phyloP scores from a whole-genome alignment of 2,113 vertebrate genomes.

The Sceloporus tristichus region DNA sequence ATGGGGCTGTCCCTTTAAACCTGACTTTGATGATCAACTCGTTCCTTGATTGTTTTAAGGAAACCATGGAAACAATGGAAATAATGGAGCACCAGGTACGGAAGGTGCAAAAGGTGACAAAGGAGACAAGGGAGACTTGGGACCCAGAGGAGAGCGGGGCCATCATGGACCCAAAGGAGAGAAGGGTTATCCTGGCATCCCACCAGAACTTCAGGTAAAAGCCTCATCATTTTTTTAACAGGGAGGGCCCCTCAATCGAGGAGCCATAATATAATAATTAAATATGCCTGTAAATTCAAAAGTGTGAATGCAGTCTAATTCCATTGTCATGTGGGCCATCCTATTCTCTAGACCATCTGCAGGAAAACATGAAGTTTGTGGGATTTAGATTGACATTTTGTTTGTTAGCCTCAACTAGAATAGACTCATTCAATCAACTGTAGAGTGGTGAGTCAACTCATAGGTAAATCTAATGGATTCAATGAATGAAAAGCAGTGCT shows the following conservation, averaged over 20 bases:
- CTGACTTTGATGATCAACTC: conserved; percentile 12
- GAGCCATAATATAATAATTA: background rate
- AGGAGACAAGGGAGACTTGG: conserved; percentile 85
- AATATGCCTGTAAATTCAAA: background rate
- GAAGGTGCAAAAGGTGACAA: conserved; percentile 85
- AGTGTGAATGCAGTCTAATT: background rate
- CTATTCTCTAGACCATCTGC: background rate
- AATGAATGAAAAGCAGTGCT: too few relatives aligned
- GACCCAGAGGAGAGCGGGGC: conserved; percentile 83
- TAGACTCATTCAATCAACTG: too few relatives aligned
- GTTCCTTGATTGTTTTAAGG: conserved; percentile 70
- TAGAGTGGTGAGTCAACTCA: too few relatives aligned
- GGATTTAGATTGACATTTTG: background rate
- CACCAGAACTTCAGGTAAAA: conserved; percentile 84
- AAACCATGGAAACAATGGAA: conserved; percentile 88
- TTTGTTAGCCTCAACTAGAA: too few relatives aligned
- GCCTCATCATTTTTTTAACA: background rate
- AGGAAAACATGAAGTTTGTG: background rate
- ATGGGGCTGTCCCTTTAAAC: background rate
- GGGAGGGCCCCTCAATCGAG: background rate
- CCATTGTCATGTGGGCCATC: background rate
- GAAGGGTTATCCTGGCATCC: conserved; percentile 84
- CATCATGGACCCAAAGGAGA: conserved; percentile 84
- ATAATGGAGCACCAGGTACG: conserved; percentile 84
- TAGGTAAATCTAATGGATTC: too few relatives aligned